Conservation (phyloP, 2,797 vertebrate species). For the Rhinella marina region DNA sequence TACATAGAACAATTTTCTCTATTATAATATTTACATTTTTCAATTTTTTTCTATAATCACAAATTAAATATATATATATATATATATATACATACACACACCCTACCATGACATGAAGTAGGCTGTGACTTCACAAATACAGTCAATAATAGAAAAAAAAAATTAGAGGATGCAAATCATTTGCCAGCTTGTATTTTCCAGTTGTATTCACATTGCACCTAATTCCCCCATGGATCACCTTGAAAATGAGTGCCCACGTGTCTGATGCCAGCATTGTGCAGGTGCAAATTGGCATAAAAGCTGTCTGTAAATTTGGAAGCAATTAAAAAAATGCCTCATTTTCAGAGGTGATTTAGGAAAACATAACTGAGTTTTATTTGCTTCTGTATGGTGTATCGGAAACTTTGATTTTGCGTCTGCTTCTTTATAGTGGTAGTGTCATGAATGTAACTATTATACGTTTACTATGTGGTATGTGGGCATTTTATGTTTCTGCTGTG, state of each 20-base stretch:
- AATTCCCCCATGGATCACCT: constrained; percentile 4
- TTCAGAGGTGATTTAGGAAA: neutral
- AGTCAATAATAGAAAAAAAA: neutral
- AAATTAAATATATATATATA: too few species aligned
- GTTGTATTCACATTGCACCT: constrained; percentile 6
- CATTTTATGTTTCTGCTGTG: neutral
- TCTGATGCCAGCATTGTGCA: neutral
- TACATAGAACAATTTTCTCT: neutral
- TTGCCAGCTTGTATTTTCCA: neutral
- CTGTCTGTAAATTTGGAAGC: neutral
- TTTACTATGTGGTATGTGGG: neutral
- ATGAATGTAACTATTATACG: neutral
- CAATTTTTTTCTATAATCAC: too few species aligned
- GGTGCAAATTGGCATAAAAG: constrained; percentile 26
- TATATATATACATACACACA: neutral
- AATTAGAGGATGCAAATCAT: neutral
- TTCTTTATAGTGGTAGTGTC: neutral
- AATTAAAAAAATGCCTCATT: neutral
- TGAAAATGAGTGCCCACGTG: constrained; percentile 9
- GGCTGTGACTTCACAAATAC: neutral
- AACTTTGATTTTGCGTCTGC: neutral
- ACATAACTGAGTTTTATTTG: too few species aligned
- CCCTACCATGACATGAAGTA: neutral
- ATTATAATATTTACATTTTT: too few species aligned
- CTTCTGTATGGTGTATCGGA: neutral